Percentiles rank a stretch among this genome's conserved stretches.
These are phyloP conservation scores for Amorpha juglandis DNA, from an alignment of 2,888 invertebrate species.

Conservation along the genomic window DNA sequence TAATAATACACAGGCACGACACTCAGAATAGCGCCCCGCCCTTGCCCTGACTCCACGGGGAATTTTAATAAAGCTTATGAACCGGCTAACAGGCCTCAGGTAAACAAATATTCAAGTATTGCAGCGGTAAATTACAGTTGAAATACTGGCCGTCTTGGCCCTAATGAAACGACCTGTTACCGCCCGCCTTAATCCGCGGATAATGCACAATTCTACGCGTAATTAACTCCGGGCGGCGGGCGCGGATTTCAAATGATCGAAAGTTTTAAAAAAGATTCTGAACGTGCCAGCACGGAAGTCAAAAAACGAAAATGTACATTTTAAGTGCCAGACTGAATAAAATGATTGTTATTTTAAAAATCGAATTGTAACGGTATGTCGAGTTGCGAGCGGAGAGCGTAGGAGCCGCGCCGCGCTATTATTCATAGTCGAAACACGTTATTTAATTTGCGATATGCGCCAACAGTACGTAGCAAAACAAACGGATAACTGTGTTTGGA, in stretches of 20 bases:
- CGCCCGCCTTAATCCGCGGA: conserved; percentile 32
- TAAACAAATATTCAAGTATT: conserved; percentile 44
- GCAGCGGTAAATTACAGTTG: conserved; percentile 43
- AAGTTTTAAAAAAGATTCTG: conserved; percentile 2
- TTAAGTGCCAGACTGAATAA: conserved; percentile 31
- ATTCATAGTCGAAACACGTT: conserved; percentile 72
- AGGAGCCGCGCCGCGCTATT: conserved; percentile 50
- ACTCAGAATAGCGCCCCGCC: conserved; percentile 56
- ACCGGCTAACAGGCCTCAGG: conserved; percentile 41
- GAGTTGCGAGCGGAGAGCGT: conserved; percentile 36
- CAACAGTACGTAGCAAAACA: conserved; percentile 70
- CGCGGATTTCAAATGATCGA: conserved; percentile 1
- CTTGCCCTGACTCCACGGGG: conserved; percentile 41
- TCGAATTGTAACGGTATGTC: conserved; percentile 52
- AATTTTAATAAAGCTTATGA: conserved; percentile 58
- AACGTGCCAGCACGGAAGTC: neutral
- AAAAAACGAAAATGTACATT: neutral
- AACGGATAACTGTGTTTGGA: conserved; percentile 69
- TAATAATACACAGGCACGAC: conserved; percentile 69
- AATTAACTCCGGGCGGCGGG: conserved; percentile 8
- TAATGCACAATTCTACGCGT: conserved; percentile 24
- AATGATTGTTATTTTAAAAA: conserved; percentile 28
- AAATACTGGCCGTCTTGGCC: conserved; percentile 39
- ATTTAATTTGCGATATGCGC: conserved; percentile 78
- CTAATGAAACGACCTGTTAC: conserved; percentile 35